phyloP scores from a whole-genome alignment of 2,797 vertebrate genomes.

The Notoglanidium macrostoma region DNA sequence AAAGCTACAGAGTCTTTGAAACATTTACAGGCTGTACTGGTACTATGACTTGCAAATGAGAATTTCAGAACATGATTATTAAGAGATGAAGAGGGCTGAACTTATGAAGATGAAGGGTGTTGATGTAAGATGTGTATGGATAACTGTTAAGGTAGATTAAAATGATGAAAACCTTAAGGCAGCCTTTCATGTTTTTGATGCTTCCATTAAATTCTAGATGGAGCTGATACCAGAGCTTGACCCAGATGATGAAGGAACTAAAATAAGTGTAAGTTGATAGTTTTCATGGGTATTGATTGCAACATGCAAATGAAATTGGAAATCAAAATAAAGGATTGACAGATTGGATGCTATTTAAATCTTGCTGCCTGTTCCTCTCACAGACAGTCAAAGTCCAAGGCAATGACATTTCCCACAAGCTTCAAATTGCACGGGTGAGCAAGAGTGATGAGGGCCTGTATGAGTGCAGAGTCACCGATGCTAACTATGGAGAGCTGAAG shows the following conservation, averaged over 20 bases:
- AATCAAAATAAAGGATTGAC: not conserved
- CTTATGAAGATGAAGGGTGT: not conserved
- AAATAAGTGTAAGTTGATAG: slow-evolving; percentile 88
- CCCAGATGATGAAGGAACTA: slow-evolving; percentile 90
- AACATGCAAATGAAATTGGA: slow-evolving; percentile 40
- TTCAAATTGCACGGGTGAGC: slow-evolving; percentile 91
- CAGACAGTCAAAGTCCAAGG: slow-evolving; percentile 98
- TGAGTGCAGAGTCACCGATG: slow-evolving; percentile 91
- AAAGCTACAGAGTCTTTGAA: slow-evolving; percentile 32
- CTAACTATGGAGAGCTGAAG: slow-evolving; percentile 90
- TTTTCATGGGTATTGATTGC: not conserved
- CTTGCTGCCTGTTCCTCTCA: slow-evolving; percentile 50
- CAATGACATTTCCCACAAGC: slow-evolving; percentile 96
- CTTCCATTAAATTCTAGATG: slow-evolving; percentile 72
- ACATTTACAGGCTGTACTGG: slow-evolving; percentile 30
- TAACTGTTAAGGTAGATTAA: not conserved
- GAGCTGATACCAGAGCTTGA: slow-evolving; percentile 85
- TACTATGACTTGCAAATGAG: slow-evolving; percentile 15
- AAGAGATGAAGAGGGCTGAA: slow-evolving; percentile 17
- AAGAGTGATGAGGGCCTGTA: slow-evolving; percentile 92
- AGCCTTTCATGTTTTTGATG: slow-evolving; percentile 27
- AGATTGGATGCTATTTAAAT: slow-evolving; percentile 24
- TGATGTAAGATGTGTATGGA: not conserved
- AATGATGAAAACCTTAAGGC: slow-evolving; percentile 6
- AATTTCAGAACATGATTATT: slow-evolving; percentile 22